phyloP scores from a whole-genome alignment of 2,888 invertebrate species.

The Cheilosia scutellata region DNA sequence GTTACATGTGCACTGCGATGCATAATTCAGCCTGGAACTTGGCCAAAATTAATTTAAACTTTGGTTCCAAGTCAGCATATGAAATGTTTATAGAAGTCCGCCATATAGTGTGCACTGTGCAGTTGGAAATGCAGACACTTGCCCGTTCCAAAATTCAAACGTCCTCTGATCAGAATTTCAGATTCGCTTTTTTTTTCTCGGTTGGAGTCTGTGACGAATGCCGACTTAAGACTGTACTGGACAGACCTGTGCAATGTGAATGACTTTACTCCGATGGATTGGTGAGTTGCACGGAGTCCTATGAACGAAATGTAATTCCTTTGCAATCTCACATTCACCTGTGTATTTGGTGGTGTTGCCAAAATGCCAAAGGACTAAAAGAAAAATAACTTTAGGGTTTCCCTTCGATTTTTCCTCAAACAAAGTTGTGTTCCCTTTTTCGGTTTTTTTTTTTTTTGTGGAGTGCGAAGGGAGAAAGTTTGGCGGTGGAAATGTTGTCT shows the following conservation, averaged over 20 bases:
- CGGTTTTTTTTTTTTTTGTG: neutral
- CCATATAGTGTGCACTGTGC: neutral
- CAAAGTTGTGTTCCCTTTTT: neutral
- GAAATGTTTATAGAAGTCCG: conserved; percentile 66
- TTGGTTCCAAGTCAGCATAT: conserved; percentile 77
- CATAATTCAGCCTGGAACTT: conserved; percentile 77
- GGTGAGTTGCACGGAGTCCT: conserved; percentile 14
- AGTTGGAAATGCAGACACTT: conserved; percentile 23
- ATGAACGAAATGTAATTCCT: conserved; percentile 47
- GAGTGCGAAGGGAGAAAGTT: neutral
- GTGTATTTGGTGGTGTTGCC: conserved; percentile 25
- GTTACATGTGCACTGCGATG: conserved; percentile 69
- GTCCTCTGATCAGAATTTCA: conserved; percentile 50
- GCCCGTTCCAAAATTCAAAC: conserved; percentile 31
- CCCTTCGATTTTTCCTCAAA: conserved; percentile 23
- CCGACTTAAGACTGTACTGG: conserved; percentile 3
- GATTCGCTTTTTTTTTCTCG: conserved; percentile 13
- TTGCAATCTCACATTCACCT: conserved; percentile 49
- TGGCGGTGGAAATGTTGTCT: neutral
- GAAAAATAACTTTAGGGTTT: conserved; percentile 21
- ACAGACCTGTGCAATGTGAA: neutral
- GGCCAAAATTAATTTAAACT: conserved; percentile 78
- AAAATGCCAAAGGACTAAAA: conserved; percentile 27
- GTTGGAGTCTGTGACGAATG: conserved; percentile 27
- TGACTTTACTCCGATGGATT: conserved; percentile 22